phyloP scores from a whole-genome alignment of 23 tunicate genomes.

The Halocynthia aurantium region DNA sequence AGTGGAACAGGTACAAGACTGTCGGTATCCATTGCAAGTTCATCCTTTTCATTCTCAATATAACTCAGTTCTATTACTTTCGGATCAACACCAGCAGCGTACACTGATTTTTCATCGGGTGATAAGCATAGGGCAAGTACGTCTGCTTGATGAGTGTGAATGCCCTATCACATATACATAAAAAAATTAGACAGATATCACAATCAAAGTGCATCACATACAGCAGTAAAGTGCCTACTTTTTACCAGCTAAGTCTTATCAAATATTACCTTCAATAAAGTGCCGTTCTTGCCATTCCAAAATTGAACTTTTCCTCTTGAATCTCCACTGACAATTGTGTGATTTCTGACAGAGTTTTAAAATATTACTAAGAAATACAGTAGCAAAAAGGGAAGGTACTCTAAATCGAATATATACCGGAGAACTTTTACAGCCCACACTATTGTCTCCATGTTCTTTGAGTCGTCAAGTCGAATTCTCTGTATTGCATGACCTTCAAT shows the following conservation, averaged over 20 bases:
- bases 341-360: constrained; percentile 23
- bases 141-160: constrained; percentile 59
- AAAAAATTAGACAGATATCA: no score
- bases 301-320: constrained; percentile 69
- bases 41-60: constrained; percentile 12
- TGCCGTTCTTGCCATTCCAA: constrained; percentile 68
- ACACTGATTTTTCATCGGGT: constrained; percentile 24
- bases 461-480: constrained; percentile 51
- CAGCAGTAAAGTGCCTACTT: no score
- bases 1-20: background rate
- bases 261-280: constrained; percentile 28
- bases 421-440: constrained; percentile 65
- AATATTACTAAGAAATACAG: background rate
- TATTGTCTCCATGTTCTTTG: constrained; percentile 52
- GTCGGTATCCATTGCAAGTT: background rate
- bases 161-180: no score
- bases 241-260: no score
- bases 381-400: background rate
- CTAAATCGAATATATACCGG: constrained; percentile 9
- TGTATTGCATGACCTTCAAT: constrained; percentile 62
- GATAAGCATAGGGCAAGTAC: constrained; percentile 42
- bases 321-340: constrained; percentile 82
- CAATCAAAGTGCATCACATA: no score
- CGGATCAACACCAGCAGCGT: constrained; percentile 74
- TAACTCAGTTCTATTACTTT: constrained; percentile 21